Base-by-base conservation (phyloP, 2,797 vertebrate genomes). In the Alca torda region DNA sequence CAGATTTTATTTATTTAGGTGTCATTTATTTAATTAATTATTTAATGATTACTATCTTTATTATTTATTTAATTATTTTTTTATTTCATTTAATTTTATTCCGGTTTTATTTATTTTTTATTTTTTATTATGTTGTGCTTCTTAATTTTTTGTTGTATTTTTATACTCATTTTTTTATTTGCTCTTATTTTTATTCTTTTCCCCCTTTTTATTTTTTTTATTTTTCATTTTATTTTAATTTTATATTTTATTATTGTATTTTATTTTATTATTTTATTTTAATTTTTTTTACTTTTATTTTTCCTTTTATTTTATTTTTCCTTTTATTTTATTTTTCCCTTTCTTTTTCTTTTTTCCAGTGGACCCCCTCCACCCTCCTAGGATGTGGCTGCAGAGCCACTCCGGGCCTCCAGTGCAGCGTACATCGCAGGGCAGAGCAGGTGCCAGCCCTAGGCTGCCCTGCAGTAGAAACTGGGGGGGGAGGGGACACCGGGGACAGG, bases 201-300 rank as follows among this genome's bases (percentile, higher is more conserved):
- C 11, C 19, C 54, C 33, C 33, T 51, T 51, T 57, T n/a, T 31
- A 16, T 54, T 54, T 54, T 54, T 37, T 61, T 39, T 59, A 23
- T 57, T 59, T 59, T 31, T 35, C 4, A 25, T 25, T 61, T 39
- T 18, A 18, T 43, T 43, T 43, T 43, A 17, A 43, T 18, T 51
- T 26, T n/a, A 23, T 17, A 16, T 54, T 54, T 54, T 37, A 39
- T 53, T 17, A 17, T 41, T 41, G 39, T 19, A 19, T 45, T 45
- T 45, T 30, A 20, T 20, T 10, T 9, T 23, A 23, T n/a, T 56
- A 21, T 33, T n/a, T 21, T 14, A 16, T 23, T 25, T 6, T 4
- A 2, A 3, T 8, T 7, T 0, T 1, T 5, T 6, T 14, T 16
- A 5, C 10, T 51, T 57, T 59, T 4, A 9, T 21, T 30, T 28